A percentile compares a stretch with the other conserved stretches of the same genome.
Conservation (phyloP, 2,797 vertebrate species). For the Hapalemur alaotrensis region DNA sequence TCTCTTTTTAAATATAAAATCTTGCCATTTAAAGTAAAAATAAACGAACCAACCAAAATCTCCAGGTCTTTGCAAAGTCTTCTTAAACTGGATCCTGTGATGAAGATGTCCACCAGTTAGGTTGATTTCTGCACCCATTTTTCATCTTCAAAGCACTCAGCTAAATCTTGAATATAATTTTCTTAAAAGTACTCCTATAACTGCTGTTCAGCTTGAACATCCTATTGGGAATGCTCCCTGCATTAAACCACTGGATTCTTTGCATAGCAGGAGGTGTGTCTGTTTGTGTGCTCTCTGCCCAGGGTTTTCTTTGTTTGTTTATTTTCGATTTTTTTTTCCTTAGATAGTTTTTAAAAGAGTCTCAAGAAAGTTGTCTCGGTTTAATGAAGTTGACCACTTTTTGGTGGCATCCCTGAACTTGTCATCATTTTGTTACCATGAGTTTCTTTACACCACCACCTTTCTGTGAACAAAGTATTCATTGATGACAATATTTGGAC, state of each 20-base stretch:
- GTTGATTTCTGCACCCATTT: background rate
- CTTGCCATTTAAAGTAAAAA: background rate
- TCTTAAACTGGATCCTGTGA: background rate
- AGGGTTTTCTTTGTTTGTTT: background rate
- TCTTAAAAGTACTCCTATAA: background rate
- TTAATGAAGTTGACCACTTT: background rate
- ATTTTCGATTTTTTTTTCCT: too few relatives aligned
- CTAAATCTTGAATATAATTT: background rate
- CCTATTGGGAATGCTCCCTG: background rate
- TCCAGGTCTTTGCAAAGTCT: background rate
- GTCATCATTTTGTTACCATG: background rate
- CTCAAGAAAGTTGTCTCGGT: background rate
- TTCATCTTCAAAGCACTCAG: constrained; percentile 9
- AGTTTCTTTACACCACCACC: background rate
- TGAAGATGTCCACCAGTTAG: background rate
- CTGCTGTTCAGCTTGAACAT: background rate
- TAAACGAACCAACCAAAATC: background rate
- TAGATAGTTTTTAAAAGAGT: background rate
- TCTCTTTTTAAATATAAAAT: background rate
- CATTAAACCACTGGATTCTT: background rate
- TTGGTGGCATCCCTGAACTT: background rate
- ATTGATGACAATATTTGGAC: background rate
- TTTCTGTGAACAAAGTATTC: background rate
- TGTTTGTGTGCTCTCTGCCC: background rate
- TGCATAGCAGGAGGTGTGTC: background rate